Evolutionary conservation across 2,888 invertebrate genomes (phyloP), one percentile per base, ranked within the genome.

Genomic region (Sialis fuliginosa): DNA sequence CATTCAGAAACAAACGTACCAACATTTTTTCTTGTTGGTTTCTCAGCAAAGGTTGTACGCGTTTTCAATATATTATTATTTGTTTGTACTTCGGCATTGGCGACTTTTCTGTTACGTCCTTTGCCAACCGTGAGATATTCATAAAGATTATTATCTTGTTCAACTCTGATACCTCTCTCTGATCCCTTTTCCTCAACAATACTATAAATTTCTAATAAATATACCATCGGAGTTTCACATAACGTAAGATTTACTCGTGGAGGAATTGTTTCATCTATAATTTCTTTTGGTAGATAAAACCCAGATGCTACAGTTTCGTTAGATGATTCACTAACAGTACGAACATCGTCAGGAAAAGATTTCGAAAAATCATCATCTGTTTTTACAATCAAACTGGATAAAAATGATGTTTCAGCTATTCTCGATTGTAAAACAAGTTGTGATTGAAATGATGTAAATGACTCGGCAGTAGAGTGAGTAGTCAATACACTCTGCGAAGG

Each of bases 11-110:
- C 84, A 57, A 79, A 81, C 0, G 77, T 70, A 2, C 68, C 68
- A 4, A 70, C 70, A 55, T 80, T 74, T 46, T 63, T 68, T 48
- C 71, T 74, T 47, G 66, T 63, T 1, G 71, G 69, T 30, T 69
- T 64, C 1, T 68, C 67, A 1, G 77, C 71, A 33, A 76, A 69
- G 0, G 81, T 80, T 48, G 74, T 71, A 9, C 81, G 68, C 0
- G 77, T 70, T 60, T 85, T 86, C 8, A 67, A 68, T 6, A 81
- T 64, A 32, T 68, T 61, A 40, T 66, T 67, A 33, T 68, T 62
- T 0, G 85, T 86, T 64, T 87, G 86, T 0, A 80, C 75, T 60
- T 81, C 83, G 6, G 77, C 72, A n/a, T 70, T 63, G 0, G 76
- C 65, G 54, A 74, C 71, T 59, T 81, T 81, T 6, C 81, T 67